phyloP scores from a whole-genome alignment of 2,113 vertebrate species.

The Psittacus erithacus region DNA sequence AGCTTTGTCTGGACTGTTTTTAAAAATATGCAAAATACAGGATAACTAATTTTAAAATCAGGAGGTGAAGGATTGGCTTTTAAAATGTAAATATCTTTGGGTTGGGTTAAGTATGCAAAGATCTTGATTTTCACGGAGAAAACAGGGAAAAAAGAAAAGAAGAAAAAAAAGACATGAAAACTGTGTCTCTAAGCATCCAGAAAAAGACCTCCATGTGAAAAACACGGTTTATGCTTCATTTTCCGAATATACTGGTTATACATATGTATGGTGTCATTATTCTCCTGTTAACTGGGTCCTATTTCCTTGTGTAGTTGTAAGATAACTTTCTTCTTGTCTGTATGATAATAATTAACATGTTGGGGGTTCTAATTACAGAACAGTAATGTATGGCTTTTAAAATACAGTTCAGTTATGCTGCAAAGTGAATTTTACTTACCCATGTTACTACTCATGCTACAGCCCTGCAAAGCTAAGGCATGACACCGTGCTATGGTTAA shows the following conservation, averaged over 20 bases:
- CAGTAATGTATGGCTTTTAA: not conserved
- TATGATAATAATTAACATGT: conserved; percentile 31
- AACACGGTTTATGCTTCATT: not conserved
- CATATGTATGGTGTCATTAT: not conserved
- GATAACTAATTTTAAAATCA: conserved; percentile 31
- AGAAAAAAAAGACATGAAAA: not conserved
- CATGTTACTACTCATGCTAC: not conserved
- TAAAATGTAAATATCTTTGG: conserved; percentile 23
- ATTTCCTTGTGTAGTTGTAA: not conserved
- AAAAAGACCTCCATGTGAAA: not conserved
- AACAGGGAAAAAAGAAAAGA: not conserved
- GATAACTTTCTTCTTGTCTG: conserved; percentile 21
- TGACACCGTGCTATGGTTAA: not conserved
- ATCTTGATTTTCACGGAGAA: conserved; percentile 44
- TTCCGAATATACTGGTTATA: not conserved
- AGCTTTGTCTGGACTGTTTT: conserved; percentile 56
- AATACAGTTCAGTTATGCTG: not conserved
- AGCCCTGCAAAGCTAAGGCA: not conserved
- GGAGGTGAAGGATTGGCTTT: conserved; percentile 15
- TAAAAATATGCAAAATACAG: conserved; percentile 14
- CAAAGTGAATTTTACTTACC: not conserved
- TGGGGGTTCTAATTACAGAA: not conserved
- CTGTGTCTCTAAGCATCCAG: not conserved
- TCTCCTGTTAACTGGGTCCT: not conserved
- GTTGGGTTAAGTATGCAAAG: not conserved